Conservation (phyloP, 2,888 invertebrate species). For the Noctua janthina region DNA sequence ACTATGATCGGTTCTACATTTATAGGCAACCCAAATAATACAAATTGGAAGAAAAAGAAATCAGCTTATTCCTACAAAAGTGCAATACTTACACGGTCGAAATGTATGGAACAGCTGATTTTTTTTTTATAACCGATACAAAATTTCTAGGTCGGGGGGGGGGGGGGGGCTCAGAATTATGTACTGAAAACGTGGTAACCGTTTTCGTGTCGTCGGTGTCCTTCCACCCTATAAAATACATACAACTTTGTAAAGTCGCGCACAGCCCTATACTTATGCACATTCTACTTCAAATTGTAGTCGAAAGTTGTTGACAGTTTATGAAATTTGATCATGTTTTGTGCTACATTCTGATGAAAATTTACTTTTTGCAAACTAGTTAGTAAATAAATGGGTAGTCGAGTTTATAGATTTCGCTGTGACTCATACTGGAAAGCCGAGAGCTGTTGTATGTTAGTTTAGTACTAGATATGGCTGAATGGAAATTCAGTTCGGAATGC, state of each 20-base stretch:
- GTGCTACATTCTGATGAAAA: slow-evolving; percentile 48
- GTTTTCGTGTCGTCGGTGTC: no score
- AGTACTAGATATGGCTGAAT: not conserved
- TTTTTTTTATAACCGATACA: no score
- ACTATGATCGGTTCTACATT: not conserved
- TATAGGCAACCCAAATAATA: not conserved
- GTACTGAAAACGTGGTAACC: no score
- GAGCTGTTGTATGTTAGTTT: slow-evolving; percentile 26
- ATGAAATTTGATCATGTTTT: slow-evolving; percentile 68
- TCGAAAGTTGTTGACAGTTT: slow-evolving; percentile 67
- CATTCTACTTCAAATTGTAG: slow-evolving; percentile 56
- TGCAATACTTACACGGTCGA: no score
- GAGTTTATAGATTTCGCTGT: slow-evolving; percentile 32
- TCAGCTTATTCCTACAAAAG: no score
- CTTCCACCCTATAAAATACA: no score
- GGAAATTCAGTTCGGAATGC: not conserved
- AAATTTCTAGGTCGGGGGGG: no score
- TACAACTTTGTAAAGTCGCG: not conserved
- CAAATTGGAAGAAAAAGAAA: no score
- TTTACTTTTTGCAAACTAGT: slow-evolving; percentile 48
- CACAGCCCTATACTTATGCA: slow-evolving; percentile 56
- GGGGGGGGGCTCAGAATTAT: no score
- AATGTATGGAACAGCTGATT: no score
- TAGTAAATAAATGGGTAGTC: slow-evolving; percentile 21
- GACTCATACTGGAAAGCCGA: slow-evolving; percentile 4